Conservation (phyloP, 1,140 invertebrate genomes). For the Potamilus streckersoni region DNA sequence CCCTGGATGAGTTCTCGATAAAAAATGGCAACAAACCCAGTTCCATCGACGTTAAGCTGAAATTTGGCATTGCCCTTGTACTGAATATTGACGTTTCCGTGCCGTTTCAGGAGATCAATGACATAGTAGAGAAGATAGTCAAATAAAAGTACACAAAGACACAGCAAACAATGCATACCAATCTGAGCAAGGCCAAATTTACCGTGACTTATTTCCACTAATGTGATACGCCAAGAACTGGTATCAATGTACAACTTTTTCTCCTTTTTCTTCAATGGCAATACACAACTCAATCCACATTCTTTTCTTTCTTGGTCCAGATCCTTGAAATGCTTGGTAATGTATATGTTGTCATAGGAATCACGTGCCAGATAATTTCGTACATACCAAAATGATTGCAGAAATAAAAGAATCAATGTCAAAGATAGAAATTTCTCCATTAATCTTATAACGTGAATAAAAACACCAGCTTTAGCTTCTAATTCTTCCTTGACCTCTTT, state of each 20-base stretch:
- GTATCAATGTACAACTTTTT: slow-evolving; percentile 23
- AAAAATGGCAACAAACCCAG: slow-evolving; percentile 27
- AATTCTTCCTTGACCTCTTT: slow-evolving; percentile 17
- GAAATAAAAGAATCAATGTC: slow-evolving; percentile 14
- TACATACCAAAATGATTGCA: slow-evolving; percentile 26
- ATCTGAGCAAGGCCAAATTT: slow-evolving; percentile 30
- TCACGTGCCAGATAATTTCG: slow-evolving; percentile 29
- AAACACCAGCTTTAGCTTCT: neutral
- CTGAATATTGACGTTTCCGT: slow-evolving; percentile 25
- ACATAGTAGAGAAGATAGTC: slow-evolving; percentile 32
- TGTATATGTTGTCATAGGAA: slow-evolving; percentile 32
- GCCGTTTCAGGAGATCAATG: slow-evolving; percentile 14
- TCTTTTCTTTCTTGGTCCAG: slow-evolving; percentile 15
- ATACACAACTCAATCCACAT: slow-evolving; percentile 1
- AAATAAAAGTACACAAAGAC: slow-evolving; percentile 16
- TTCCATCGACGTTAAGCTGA: slow-evolving; percentile 16
- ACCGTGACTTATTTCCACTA: slow-evolving; percentile 10
- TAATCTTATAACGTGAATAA: neutral
- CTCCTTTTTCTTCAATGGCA: slow-evolving; percentile 32
- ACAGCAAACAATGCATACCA: slow-evolving; percentile 25
- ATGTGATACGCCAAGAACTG: slow-evolving; percentile 3
- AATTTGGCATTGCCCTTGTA: slow-evolving; percentile 15
- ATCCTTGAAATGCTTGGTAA: slow-evolving; percentile 20
- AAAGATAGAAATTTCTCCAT: slow-evolving; percentile 12
- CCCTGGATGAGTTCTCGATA: slow-evolving; percentile 19